Percentiles rank a stretch among this genome's conserved stretches.
phyloP scores from a whole-genome alignment of 2,113 vertebrate genomes.

The Pluvialis apricaria region DNA sequence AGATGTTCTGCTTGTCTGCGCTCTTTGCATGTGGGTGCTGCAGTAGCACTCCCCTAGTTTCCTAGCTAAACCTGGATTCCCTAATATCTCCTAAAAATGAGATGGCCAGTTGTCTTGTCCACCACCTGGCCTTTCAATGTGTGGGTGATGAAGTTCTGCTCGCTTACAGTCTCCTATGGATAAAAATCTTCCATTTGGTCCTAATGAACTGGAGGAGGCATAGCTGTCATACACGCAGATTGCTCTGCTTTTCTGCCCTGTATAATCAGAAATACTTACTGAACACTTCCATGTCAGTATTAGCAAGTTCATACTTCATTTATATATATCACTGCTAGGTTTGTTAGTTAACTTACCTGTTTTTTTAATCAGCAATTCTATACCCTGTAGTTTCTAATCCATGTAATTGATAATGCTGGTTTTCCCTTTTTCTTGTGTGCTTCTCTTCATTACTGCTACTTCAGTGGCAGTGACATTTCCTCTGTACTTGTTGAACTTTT shows the following conservation, averaged over 20 bases:
- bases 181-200: background rate
- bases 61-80: background rate
- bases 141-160: background rate
- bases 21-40: background rate
- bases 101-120: background rate
- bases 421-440: background rate
- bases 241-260: background rate
- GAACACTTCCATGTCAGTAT: background rate
- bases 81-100: background rate
- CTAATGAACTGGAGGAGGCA: background rate
- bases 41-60: background rate
- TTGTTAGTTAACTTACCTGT: background rate
- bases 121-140: background rate
- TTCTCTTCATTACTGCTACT: background rate
- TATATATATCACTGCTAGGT: background rate
- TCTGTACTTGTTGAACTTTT: background rate
- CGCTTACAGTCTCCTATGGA: rapidly evolving
- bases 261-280: background rate
- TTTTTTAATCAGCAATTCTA: background rate
- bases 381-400: background rate
- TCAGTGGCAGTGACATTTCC: background rate
- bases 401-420: background rate
- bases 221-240: background rate
- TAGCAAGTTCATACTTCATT: background rate
- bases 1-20: background rate